Evolutionary conservation across 2,888 invertebrate species (phyloP), one percentile per base, ranked within the genome.

Genomic region (Lithophane semibrunnea): DNA sequence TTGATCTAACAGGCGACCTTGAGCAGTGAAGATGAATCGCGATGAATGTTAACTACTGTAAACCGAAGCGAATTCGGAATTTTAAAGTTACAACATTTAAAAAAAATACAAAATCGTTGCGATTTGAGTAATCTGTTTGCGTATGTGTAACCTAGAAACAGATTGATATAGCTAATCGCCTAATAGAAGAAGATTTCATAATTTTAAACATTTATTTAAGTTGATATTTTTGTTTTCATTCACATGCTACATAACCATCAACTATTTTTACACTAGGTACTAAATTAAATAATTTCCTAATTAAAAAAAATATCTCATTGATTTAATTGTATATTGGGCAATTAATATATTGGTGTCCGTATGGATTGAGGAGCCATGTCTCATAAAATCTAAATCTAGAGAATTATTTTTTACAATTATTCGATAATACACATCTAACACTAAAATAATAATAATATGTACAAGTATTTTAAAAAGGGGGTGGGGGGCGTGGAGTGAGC

Each of bases 51-150:
- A 2, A 12, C 7, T 24, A 47, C 42, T n/a, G 13, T 9, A 13
- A 75, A 75, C 56, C 44, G 54, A 24, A 44, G 5, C 56, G 24
- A 64, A 82, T 77, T 29, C 0, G 13, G 24, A 67, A 9, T 63
- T 49, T 73, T 54, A 61, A 63, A 49, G 44, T 79, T 81, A 18
- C 54, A 61, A 54, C 81, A 81, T 42, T 67, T 29, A 63, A 29
- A 42, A 63, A 64, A 42, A 13, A 76, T 79, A 24, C 82, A n/a
- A 64, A 82, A 82, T n/a, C n/a, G 12, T 79, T 8, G 21, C 13
- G 1, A n/a, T 66, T 66, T 60, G 42, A 16, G 24, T 73, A 56
- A 56, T 73, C 12, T n/a, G 12, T 18, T 56, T 52, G 44, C 10
- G 1, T 52, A 37, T 72, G 56, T 49, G 21, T 58, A 24, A 58